A percentile compares a stretch with the other conserved stretches of the same genome.
Conservation (phyloP, 2,113 vertebrate species). For the human region DNA sequence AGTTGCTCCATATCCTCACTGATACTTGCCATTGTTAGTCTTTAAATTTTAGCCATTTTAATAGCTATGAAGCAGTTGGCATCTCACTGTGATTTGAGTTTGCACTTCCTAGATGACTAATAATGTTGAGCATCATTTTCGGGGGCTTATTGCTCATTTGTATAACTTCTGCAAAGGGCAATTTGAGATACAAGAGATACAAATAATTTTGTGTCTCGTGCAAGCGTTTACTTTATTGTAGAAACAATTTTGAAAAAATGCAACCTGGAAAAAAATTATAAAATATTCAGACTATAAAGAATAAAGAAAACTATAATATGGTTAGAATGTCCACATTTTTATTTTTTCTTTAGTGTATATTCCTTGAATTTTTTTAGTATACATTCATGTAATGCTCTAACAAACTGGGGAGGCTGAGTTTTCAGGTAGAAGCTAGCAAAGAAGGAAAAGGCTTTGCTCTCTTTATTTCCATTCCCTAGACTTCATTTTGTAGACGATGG, state of each 20-base stretch:
- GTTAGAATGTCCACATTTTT: background rate
- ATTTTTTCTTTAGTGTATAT: background rate
- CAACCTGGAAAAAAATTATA: background rate
- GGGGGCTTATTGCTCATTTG: background rate
- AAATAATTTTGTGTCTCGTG: background rate
- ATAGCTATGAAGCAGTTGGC: background rate
- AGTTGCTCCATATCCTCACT: background rate
- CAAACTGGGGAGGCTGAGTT: background rate
- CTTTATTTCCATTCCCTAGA: constrained; percentile 39
- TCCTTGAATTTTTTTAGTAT: background rate
- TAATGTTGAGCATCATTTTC: background rate
- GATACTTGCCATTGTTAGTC: background rate
- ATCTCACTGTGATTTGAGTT: background rate
- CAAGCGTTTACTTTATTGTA: constrained; percentile 7
- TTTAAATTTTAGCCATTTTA: background rate
- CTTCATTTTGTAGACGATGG: constrained; percentile 64
- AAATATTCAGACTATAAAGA: constrained; percentile 8
- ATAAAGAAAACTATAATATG: background rate
- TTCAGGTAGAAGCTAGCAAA: background rate
- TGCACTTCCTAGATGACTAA: background rate
- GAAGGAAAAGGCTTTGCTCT: background rate
- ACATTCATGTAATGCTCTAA: background rate
- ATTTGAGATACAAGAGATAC: background rate
- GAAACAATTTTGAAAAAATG: constrained; percentile 35
- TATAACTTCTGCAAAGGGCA: background rate